Conservation (phyloP, 2,888 invertebrate genomes). For the Ceratothoa steindachneri region DNA sequence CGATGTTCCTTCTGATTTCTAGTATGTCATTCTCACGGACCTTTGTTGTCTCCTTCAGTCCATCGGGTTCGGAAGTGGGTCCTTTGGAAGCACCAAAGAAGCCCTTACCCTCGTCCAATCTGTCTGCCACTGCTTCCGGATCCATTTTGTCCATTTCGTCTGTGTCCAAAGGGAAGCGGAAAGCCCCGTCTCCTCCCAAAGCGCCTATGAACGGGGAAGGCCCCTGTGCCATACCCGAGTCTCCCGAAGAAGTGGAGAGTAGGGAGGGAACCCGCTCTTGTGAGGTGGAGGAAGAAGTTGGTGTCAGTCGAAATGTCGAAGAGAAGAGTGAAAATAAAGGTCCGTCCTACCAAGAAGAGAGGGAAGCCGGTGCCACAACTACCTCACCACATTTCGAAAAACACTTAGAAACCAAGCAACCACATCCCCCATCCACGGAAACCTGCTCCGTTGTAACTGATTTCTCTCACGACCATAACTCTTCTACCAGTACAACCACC, state of each 20-base stretch:
- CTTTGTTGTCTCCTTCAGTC: too few relatives aligned
- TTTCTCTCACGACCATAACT: too few relatives aligned
- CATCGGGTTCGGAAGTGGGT: slow-evolving; percentile 32
- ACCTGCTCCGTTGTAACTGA: too few relatives aligned
- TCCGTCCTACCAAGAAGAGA: too few relatives aligned
- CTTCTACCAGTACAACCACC: too few relatives aligned
- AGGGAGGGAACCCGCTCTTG: not conserved
- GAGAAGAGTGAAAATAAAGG: slow-evolving; percentile 10
- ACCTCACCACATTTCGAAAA: too few relatives aligned
- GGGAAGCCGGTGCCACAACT: too few relatives aligned
- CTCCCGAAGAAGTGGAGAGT: slow-evolving; percentile 2
- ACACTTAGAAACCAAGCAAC: too few relatives aligned
- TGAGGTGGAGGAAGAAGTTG: not conserved
- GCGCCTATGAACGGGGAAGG: not conserved
- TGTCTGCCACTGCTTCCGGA: slow-evolving; percentile 24
- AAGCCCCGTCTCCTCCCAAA: slow-evolving; percentile 30
- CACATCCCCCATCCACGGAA: too few relatives aligned
- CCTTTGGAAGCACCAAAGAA: slow-evolving; percentile 4
- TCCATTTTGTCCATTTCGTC: slow-evolving; percentile 29
- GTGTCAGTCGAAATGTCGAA: slow-evolving; percentile 25
- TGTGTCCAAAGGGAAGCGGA: slow-evolving; percentile 20
- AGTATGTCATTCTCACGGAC: too few relatives aligned
- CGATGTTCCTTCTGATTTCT: too few relatives aligned
- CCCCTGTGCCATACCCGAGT: slow-evolving; percentile 34
- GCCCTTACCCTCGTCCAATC: slow-evolving; percentile 17